Conservation (phyloP, 2,113 vertebrate genomes). For the Larimichthys crocea region DNA sequence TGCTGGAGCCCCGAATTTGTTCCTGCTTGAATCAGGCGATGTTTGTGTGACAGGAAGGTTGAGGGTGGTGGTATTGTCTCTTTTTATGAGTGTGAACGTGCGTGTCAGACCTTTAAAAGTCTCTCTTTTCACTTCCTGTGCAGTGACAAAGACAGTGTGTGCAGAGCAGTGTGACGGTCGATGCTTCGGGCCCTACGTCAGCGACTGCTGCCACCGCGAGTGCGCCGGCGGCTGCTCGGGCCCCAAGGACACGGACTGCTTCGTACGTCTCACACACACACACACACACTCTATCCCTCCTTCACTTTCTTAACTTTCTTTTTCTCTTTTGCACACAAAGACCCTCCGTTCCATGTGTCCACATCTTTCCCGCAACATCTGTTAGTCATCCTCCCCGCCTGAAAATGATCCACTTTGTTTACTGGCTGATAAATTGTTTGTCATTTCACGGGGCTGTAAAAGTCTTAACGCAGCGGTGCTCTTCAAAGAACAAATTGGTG, state of each 20-base stretch:
- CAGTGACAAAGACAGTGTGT: conserved; percentile 97
- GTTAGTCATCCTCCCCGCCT: conserved; percentile 21
- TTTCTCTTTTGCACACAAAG: background rate
- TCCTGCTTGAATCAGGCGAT: background rate
- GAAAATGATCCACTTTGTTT: conserved; percentile 63
- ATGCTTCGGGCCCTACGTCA: conserved; percentile 96
- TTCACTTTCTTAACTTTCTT: background rate
- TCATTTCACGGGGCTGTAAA: conserved; percentile 65
- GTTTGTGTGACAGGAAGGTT: conserved; percentile 12
- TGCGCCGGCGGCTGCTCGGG: conserved; percentile 96
- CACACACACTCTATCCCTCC: background rate
- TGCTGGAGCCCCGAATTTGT: conserved; percentile 23
- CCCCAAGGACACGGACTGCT: conserved; percentile 98
- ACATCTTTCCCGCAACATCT: conserved; percentile 42
- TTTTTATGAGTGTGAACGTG: conserved; percentile 11
- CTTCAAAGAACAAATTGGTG: conserved; percentile 69
- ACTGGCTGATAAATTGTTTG: conserved; percentile 68
- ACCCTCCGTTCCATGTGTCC: background rate
- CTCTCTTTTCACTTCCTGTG: conserved; percentile 44
- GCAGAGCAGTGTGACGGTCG: conserved; percentile 97
- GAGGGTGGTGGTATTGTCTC: conserved; percentile 55
- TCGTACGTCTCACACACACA: conserved; percentile 83
- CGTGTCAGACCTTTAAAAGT: conserved; percentile 61
- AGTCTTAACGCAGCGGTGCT: conserved; percentile 15
- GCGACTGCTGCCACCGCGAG: conserved; percentile 96